phyloP scores from a whole-genome alignment of 1,140 invertebrate genomes.

The Belonocnema kinseyi region DNA sequence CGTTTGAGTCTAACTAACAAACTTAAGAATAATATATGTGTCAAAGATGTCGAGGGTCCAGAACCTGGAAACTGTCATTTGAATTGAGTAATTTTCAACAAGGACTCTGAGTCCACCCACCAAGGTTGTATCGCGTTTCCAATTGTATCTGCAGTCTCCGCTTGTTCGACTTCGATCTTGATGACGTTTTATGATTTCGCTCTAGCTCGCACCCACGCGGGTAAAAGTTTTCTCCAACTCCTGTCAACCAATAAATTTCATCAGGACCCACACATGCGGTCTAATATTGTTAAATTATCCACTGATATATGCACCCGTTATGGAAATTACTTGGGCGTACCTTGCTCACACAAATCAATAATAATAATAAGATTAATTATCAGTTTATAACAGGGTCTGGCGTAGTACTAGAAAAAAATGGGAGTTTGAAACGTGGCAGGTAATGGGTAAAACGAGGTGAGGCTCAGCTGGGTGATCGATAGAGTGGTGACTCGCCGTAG shows the following conservation, averaged over 20 bases:
- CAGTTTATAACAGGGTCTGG: no score
- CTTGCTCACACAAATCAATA: no score
- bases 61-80: background rate
- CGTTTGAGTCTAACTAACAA: background rate
- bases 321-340: background rate
- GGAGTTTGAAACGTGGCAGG: no score
- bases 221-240: background rate
- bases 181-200: slow-evolving; percentile 23
- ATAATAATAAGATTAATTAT: no score
- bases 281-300: slow-evolving; percentile 25
- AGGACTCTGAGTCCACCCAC: slow-evolving; percentile 6
- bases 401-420: no score
- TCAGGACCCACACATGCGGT: background rate
- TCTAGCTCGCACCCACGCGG: background rate
- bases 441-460: no score
- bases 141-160: slow-evolving; percentile 2
- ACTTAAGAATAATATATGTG: slow-evolving; percentile 20
- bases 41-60: background rate
- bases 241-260: slow-evolving; percentile 9
- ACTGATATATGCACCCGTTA: background rate
- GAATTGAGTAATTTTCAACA: slow-evolving; percentile 17
- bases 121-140: background rate
- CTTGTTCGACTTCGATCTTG: background rate
- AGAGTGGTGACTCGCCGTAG: no score
- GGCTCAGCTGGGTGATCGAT: no score